phyloP scores from a whole-genome alignment of 2,797 vertebrate species.

The Melanotaenia parkinsoni region DNA sequence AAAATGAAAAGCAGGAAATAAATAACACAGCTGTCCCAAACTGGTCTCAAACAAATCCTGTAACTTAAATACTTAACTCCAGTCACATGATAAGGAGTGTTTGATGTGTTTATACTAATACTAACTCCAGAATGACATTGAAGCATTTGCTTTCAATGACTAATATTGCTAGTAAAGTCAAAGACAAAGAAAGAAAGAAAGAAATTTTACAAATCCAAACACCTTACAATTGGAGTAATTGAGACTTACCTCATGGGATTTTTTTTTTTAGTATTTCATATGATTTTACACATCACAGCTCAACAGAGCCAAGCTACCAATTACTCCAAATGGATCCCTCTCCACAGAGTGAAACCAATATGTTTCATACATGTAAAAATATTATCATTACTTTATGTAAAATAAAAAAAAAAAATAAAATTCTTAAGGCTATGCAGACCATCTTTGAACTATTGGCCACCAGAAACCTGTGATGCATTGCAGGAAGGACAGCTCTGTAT shows the following conservation, averaged over 20 bases:
- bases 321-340: not conserved
- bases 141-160: not conserved
- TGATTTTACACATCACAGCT: not conserved
- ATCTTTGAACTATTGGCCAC: slow-evolving; percentile 12
- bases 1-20: not conserved
- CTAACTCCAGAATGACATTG: not conserved
- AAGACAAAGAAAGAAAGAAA: not conserved
- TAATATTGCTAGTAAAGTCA: not conserved
- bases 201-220: too few relatives aligned
- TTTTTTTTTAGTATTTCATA: not conserved
- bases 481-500: not conserved
- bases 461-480: slow-evolving; percentile 26
- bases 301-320: not conserved
- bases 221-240: not conserved
- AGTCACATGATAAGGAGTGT: not conserved
- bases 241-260: not conserved
- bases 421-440: slow-evolving; percentile 18
- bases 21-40: not conserved
- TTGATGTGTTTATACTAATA: not conserved
- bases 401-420: slow-evolving; percentile 8
- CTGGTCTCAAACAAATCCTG: not conserved
- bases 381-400: slow-evolving; percentile 12
- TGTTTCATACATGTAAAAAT: not conserved
- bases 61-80: not conserved
- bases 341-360: not conserved